Conservation (phyloP, 2,113 vertebrate genomes). For the Pycnonotus jocosus region DNA sequence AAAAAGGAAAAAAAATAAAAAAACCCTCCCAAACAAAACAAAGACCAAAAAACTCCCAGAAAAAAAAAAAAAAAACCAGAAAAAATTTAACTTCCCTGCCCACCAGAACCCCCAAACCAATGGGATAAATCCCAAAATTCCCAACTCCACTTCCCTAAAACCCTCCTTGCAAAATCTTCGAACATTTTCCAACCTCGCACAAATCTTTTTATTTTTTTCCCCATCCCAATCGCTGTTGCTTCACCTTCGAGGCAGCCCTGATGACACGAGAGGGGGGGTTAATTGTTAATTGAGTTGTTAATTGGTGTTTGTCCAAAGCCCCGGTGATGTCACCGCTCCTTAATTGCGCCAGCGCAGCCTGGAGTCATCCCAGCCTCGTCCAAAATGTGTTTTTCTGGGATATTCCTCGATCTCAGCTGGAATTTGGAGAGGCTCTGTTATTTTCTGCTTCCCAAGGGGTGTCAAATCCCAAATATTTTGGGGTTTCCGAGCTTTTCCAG, state of each 20-base stretch:
- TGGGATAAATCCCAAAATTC: background rate
- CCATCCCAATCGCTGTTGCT: background rate
- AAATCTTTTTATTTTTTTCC: background rate
- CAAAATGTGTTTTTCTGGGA: background rate
- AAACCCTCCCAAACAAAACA: no score
- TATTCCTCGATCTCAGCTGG: slow-evolving; percentile 1
- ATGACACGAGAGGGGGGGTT: background rate
- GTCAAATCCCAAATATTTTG: background rate
- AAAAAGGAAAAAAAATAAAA: no score
- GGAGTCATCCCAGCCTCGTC: background rate
- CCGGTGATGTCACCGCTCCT: background rate
- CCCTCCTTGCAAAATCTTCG: background rate
- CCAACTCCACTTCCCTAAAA: background rate
- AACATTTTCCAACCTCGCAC: background rate
- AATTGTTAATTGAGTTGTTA: background rate
- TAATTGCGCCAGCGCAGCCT: background rate
- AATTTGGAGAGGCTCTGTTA: background rate
- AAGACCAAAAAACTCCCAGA: background rate
- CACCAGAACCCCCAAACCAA: background rate
- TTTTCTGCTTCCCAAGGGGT: background rate
- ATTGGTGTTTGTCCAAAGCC: slow-evolving; percentile 5
- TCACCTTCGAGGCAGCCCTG: background rate
- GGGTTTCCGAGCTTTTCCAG: background rate
- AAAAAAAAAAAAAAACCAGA: background rate
- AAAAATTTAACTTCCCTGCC: no score